These are phyloP conservation scores for Amphimallon solstitiale DNA, from an alignment of 2,888 invertebrate species.

Conservation along the genomic window DNA sequence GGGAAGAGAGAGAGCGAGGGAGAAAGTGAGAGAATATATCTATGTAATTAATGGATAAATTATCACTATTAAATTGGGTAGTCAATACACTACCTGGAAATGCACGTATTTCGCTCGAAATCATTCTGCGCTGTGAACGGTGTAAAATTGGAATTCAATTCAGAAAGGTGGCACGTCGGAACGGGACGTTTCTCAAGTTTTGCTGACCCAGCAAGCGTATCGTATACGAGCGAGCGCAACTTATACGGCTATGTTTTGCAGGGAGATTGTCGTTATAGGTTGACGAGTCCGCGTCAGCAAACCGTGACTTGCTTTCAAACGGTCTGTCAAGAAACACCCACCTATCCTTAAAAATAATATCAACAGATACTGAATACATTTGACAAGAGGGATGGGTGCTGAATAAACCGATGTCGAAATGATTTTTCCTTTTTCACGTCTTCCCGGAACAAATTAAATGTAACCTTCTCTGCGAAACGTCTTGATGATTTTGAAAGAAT, in stretches of 20 bases:
- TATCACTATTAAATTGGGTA: no score
- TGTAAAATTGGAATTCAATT: slow-evolving; percentile 28
- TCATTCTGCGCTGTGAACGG: background rate
- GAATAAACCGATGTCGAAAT: no score
- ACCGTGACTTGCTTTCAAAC: slow-evolving; percentile 25
- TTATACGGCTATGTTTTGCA: slow-evolving; percentile 27
- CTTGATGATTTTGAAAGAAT: no score
- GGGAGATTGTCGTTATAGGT: slow-evolving; percentile 33
- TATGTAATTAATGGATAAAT: no score
- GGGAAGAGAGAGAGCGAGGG: no score
- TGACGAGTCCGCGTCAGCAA: slow-evolving; percentile 34
- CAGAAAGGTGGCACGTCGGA: slow-evolving; percentile 15
- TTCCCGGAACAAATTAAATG: no score
- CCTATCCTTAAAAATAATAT: slow-evolving; percentile 28
- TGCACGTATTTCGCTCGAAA: background rate
- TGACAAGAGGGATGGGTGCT: background rate
- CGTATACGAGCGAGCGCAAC: background rate
- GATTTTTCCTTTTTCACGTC: no score
- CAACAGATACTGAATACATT: slow-evolving; percentile 4
- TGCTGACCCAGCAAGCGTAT: slow-evolving; percentile 27
- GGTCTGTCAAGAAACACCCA: background rate
- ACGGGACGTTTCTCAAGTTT: slow-evolving; percentile 10
- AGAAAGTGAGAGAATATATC: no score
- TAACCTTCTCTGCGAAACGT: no score
- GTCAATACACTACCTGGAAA: no score